Base-by-base conservation (phyloP, 1,140 invertebrate genomes). In the Drosophila ogumai region DNA sequence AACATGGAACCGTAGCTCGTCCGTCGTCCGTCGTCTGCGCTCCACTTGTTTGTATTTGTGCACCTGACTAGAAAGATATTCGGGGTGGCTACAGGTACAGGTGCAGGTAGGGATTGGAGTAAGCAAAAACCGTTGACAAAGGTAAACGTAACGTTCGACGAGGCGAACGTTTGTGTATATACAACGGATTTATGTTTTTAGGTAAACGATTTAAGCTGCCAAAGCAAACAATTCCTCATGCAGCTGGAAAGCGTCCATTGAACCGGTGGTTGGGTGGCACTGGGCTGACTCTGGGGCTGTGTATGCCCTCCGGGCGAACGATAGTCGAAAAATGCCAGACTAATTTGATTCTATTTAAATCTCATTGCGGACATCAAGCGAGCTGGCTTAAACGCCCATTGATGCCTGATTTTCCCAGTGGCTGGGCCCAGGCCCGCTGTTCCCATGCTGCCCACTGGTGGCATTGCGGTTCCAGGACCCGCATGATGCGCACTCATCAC, bases 311-410 rank as follows among this genome's bases (percentile, higher is more conserved):
- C 19, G 34, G 41, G 17, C 50, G 64, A 74, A 61, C 54, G 68
- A 78, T 73, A 56, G 61, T 66, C 36, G 50, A 77, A 72, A 76
- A 88, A 84, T 81, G 67, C 50, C 55, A 75, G 68, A 88, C 85
- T 91, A 91, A 91, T 91, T 91, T 91, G 90, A 90, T 91, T 91
- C 85, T 88, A 90, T 86, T 81, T 86, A 90, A 90, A 91, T 90
- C 85, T 86, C 90, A 79, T 86, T 91, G 82, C 68, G 85, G 85
- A 78, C 76, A 91, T 91, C 81, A 81, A 67, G 77, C 84, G 68
- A 88, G 65, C 82, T 79, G 85, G 86, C 81, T 79, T 90, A 90
- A 88, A 90, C 81, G 85, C 77, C 81, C 81, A 85, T 72, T 78
- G 77, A 75, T 75, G 73, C 73, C 81, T 81, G 82, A 75, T 86